Evolutionary conservation across 2,888 invertebrate genomes (phyloP), one percentile per base, ranked within the genome.

Genomic region (Dryobota labecula): DNA sequence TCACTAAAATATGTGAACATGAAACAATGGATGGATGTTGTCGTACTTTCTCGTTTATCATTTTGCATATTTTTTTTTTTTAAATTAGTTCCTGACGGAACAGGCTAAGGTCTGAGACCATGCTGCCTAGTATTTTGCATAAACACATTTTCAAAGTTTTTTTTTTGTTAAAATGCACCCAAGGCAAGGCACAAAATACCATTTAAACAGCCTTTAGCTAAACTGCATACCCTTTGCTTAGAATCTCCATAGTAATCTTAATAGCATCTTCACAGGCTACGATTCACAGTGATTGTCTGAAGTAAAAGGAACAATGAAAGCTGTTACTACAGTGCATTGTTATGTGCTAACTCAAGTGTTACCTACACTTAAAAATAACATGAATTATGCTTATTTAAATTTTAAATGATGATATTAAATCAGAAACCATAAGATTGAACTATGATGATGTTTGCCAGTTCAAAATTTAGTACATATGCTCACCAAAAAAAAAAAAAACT

Each of bases 301-400:
- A 70, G 56, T 76, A 62, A 76, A 57, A 70, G 57, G 54, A 53
- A 76, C 27, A 70, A 70, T 63, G 45, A 63, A 70, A 70, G 57
- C 51, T 57, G 49, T 69, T 51, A 57, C 18, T 49, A 1, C 6
- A 41, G 20, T 2, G 7, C 33, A 45, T 70, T 57, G 45, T 53
- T 54, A 54, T 6, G 13, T 58, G 51, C 27, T 53, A 33, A 62
- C 18, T 51, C 75, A 70, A 43, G 30, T 62, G 68, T 62, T 27
- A 61, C 24, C 30, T 51, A 45, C 11, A 47, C 33, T 18, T 47
- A 36, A 49, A 41, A 67, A 11, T 49, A 30, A 20, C 2, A n/a
- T 49, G 1, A 43, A n/a, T 45, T 43, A 62, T 38, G 2, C 24
- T 45, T 7, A 51, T 49, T 43, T 30, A n/a, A 36, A n/a, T 27